Conservation (phyloP, 1,140 invertebrate genomes). For the Sweltsa coloradensis region DNA sequence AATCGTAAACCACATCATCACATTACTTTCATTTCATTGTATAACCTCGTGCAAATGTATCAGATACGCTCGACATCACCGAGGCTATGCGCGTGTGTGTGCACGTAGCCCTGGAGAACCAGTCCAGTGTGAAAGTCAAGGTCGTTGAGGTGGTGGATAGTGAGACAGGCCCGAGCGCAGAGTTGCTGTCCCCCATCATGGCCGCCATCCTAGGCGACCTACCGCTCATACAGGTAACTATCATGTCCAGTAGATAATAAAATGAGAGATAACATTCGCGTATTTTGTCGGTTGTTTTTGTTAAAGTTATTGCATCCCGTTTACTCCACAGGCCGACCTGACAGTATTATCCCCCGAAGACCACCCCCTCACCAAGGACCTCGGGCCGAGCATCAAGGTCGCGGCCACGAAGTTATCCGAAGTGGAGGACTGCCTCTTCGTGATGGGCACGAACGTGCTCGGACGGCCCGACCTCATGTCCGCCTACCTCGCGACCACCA, state of each 20-base stretch:
- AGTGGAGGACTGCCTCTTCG: slow-evolving; percentile 42
- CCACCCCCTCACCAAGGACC: slow-evolving; percentile 32
- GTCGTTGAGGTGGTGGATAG: slow-evolving; percentile 50
- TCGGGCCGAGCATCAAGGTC: slow-evolving; percentile 37
- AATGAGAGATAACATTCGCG: no score
- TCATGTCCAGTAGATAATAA: not conserved
- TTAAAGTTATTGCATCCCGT: not conserved
- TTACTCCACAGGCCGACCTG: slow-evolving; percentile 40
- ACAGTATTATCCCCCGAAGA: slow-evolving; percentile 26
- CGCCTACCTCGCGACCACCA: no score
- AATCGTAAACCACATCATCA: no score
- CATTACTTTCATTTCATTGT: no score
- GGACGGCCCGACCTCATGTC: slow-evolving; percentile 13
- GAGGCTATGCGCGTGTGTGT: slow-evolving; percentile 40
- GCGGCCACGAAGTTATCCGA: slow-evolving; percentile 44
- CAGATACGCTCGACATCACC: not conserved
- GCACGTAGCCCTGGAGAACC: slow-evolving; percentile 71
- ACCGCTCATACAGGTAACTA: slow-evolving; percentile 33
- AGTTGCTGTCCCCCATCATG: slow-evolving; percentile 26
- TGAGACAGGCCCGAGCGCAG: slow-evolving; percentile 28
- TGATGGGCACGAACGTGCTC: slow-evolving; percentile 30
- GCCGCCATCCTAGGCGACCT: slow-evolving; percentile 20
- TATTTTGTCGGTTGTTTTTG: not conserved
- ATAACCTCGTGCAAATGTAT: no score
- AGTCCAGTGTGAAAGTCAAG: slow-evolving; percentile 50